These are phyloP conservation scores for Silurus asotus DNA, from an alignment of 2,113 vertebrate genomes.

Conservation along the genomic window DNA sequence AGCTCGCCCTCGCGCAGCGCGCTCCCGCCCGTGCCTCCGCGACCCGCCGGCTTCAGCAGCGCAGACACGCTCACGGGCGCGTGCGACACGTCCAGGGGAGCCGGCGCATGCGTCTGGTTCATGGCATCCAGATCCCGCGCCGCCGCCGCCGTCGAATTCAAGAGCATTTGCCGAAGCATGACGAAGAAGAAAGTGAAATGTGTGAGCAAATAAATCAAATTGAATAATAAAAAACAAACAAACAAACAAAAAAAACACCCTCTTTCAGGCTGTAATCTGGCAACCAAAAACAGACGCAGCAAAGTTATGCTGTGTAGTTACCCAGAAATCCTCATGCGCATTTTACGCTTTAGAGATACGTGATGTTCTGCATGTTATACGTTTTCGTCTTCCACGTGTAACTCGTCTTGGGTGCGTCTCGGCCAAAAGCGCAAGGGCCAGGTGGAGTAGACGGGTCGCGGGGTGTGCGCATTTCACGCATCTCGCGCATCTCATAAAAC, in stretches of 20 bases:
- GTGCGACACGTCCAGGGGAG: conserved; percentile 83
- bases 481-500: neutral
- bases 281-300: neutral
- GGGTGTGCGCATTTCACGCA: neutral
- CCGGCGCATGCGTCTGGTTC: conserved; percentile 74
- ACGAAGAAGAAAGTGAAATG: neutral
- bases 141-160: conserved; percentile 83
- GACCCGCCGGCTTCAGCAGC: conserved; percentile 84
- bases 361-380: neutral
- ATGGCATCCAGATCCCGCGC: conserved; percentile 80
- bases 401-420: conserved; percentile 1
- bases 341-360: neutral
- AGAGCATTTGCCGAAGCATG: conserved; percentile 81
- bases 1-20: conserved; percentile 86
- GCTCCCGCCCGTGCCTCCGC: conserved; percentile 61
- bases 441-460: neutral
- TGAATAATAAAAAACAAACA: neutral
- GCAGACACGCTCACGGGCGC: conserved; percentile 86
- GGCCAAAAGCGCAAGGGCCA: conserved; percentile 6
- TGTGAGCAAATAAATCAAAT: neutral
- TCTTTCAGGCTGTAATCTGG: neutral
- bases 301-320: conserved; percentile 2
- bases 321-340: neutral
- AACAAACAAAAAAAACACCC: too few relatives aligned
- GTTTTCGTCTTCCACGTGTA: neutral